Conservation (phyloP, 2,888 invertebrate genomes). For the Melieria omissa region DNA sequence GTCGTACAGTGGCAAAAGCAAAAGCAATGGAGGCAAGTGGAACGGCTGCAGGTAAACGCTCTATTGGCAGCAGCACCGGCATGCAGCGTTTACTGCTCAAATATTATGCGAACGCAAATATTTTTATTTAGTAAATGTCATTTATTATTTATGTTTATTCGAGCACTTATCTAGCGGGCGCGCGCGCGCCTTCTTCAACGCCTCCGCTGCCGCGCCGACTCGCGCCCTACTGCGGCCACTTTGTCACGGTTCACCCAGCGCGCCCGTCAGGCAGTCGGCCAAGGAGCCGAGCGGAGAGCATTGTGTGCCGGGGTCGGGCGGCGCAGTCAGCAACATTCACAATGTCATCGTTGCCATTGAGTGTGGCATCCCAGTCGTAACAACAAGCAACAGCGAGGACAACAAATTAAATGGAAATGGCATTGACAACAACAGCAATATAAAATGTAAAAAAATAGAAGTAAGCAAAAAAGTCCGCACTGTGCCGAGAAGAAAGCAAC, state of each 20-base stretch:
- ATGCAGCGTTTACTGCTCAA: conserved; percentile 61
- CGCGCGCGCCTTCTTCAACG: conserved; percentile 6
- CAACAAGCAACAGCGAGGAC: too few species aligned
- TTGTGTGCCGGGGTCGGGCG: too few species aligned
- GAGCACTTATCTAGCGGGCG: conserved; percentile 63
- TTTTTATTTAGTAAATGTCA: conserved; percentile 65
- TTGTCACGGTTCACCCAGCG: not conserved
- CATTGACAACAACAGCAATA: too few species aligned
- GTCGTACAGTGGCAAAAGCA: conserved; percentile 4
- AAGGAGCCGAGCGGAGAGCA: not conserved
- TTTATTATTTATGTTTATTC: conserved; percentile 65
- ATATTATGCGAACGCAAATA: conserved; percentile 64
- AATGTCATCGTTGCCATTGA: too few species aligned
- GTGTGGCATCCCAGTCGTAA: too few species aligned
- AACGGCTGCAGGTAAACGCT: conserved; percentile 13
- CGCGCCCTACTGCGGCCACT: not conserved
- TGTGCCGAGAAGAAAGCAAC: too few species aligned
- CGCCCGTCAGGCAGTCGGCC: not conserved
- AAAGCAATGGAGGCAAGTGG: not conserved
- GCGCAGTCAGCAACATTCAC: too few species aligned
- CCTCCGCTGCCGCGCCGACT: not conserved
- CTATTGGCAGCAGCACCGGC: conserved; percentile 21
- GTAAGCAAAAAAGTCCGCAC: too few species aligned
- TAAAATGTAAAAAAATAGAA: too few species aligned
- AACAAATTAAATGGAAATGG: too few species aligned